Base-by-base conservation (phyloP, 2,797 vertebrate genomes). In the Luscinia megarhynchos region DNA sequence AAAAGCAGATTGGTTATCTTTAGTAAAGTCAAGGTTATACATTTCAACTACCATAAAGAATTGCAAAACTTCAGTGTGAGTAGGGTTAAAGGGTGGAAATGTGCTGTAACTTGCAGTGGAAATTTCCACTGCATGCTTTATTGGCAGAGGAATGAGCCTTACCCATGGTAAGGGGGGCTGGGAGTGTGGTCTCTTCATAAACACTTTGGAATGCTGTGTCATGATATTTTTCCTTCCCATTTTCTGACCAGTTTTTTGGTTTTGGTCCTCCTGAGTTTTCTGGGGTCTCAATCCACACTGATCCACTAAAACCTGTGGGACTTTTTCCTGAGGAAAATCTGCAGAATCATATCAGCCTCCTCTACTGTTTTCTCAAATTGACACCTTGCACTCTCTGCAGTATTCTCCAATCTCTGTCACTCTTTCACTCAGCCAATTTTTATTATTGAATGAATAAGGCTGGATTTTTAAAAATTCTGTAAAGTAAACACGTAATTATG, bases 91-190 rank as follows among this genome's bases (percentile, higher is more conserved):
- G 82, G 83, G 67, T 96, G 86, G 86, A 94, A 96, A 96, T 89
- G 55, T 64, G 90, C 94, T 96, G 88, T 87, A 89, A 78, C 86
- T 89, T 84, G 94, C 87, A 92, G 93, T 98, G 97, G 97, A 97
- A 98, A 98, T 97, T 98, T 98, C 98, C 97, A 97, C 89, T 87
- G 84, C 27, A 12, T 89, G 80, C 78, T 96, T 91, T 94, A 89
- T 95, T 82, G 89, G 77, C 84, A 91, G 61, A 95, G 89, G 93
- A 96, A 97, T 70, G 93, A 85, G 78, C 83, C 66, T 84, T 88
- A 80, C 93, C 92, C 40, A 3, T 29, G 12, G 55, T 80, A 48
- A 90, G 83, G 63, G 62, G 36, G 18, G 75, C 72, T 16, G 73
- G 46, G 69, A 54, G 89, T 51, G 80, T 84, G 79, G 93, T 92